Evolutionary conservation across 2,888 invertebrate genomes (phyloP).

Genomic region (Chouioia cunea): DNA sequence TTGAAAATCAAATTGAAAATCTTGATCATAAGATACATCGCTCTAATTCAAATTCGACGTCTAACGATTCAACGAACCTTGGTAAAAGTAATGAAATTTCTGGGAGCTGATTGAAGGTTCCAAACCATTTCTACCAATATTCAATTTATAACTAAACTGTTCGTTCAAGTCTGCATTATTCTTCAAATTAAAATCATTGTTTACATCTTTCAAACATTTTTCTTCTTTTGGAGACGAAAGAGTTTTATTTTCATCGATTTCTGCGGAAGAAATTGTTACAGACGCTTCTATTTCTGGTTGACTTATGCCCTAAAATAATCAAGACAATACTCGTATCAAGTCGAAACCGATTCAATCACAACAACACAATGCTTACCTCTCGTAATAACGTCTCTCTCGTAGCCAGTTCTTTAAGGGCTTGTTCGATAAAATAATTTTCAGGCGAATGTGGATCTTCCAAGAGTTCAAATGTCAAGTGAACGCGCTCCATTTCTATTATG

Average conservation of each 20-base stretch:
- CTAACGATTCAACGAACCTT: too few relatives aligned
- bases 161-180: slow-evolving; percentile 9
- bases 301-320: slow-evolving; percentile 10
- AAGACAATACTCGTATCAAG: background rate
- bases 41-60: too few relatives aligned
- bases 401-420: slow-evolving; percentile 81
- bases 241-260: slow-evolving; percentile 6
- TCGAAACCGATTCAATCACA: background rate
- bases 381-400: slow-evolving; percentile 65
- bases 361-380: slow-evolving; percentile 21
- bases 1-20: slow-evolving; percentile 46
- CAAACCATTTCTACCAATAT: slow-evolving; percentile 29
- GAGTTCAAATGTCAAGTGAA: slow-evolving; percentile 71
- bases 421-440: slow-evolving; percentile 87
- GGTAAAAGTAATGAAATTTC: slow-evolving; percentile 85
- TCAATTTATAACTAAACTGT: slow-evolving; percentile 20
- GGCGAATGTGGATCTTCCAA: slow-evolving; percentile 79
- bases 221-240: background rate
- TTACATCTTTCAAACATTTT: background rate
- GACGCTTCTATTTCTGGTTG: background rate
- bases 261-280: background rate
- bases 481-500: slow-evolving; percentile 81
- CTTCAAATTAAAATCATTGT: slow-evolving; percentile 7
- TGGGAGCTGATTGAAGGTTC: slow-evolving; percentile 55
- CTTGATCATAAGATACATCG: too few relatives aligned